phyloP scores from a whole-genome alignment of 2,113 vertebrate species.

The Sterrhoptilus dennistouni region DNA sequence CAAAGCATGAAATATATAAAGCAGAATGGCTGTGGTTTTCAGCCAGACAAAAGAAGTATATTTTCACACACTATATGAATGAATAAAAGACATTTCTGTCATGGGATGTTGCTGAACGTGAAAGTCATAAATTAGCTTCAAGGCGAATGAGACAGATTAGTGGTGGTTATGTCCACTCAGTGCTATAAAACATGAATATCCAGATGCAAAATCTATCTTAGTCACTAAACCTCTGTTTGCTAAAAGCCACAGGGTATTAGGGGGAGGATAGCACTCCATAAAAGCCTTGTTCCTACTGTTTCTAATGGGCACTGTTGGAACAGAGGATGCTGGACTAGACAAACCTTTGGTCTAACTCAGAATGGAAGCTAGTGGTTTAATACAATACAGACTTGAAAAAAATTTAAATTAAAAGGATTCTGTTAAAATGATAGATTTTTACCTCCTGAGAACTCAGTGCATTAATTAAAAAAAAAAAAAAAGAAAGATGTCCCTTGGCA shows the following conservation, averaged over 20 bases:
- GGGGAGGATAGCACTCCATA: not conserved
- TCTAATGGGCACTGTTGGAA: not conserved
- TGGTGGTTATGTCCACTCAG: not conserved
- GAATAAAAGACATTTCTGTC: constrained; percentile 2
- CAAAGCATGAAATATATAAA: constrained; percentile 38
- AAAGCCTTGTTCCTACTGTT: not conserved
- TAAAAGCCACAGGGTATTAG: not conserved
- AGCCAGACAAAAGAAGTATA: not conserved
- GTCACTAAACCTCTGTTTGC: not conserved
- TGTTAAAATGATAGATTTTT: not conserved
- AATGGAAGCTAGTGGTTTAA: not conserved
- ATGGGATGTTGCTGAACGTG: not conserved
- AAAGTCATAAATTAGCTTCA: constrained; percentile 24
- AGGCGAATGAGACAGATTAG: not conserved
- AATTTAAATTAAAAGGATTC: constrained; percentile 19
- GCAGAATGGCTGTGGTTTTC: not conserved
- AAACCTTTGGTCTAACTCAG: not conserved
- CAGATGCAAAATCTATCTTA: constrained; percentile 11
- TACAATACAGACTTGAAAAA: not conserved
- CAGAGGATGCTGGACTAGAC: not conserved
- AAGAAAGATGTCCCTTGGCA: not conserved
- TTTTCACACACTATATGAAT: not conserved
- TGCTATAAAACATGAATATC: constrained; percentile 3
- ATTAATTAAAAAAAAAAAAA: not conserved
- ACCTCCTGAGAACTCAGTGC: not conserved